phyloP scores from a whole-genome alignment of 2,888 invertebrate species.

The Orthosia cruda region DNA sequence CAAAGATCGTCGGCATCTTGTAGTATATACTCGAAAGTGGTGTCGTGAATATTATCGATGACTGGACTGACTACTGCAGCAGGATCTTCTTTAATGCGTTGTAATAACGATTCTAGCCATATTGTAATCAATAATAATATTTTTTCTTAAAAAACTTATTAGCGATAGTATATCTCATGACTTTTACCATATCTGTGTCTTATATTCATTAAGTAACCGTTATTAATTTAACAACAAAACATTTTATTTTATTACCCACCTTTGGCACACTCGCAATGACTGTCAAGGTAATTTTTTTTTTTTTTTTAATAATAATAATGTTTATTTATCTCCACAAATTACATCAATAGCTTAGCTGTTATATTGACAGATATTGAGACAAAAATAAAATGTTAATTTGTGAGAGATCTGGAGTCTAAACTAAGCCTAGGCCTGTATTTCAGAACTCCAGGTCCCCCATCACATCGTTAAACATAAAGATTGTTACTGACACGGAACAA shows the following conservation, averaged over 20 bases:
- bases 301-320: too few species aligned
- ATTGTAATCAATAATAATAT: conserved; percentile 85
- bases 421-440: too few species aligned
- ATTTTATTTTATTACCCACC: conserved; percentile 85
- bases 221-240: neutral
- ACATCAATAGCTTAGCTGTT: too few species aligned
- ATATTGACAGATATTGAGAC: too few species aligned
- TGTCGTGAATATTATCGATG: conserved; percentile 97
- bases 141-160: too few species aligned
- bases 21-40: conserved; percentile 96
- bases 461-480: too few species aligned
- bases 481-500: too few species aligned
- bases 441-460: too few species aligned
- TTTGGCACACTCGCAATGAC: conserved; percentile 98
- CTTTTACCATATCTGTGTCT: neutral
- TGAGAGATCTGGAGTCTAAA: too few species aligned
- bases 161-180: too few species aligned
- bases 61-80: conserved; percentile 97
- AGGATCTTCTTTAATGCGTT: conserved; percentile 94
- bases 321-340: too few species aligned
- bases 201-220: neutral
- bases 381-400: too few species aligned
- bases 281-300: conserved; percentile 98
- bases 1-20: conserved; percentile 94
- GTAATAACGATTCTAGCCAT: conserved; percentile 97